Conservation (phyloP, 2,113 vertebrate genomes). For the Cyprinodon brontotheroides region DNA sequence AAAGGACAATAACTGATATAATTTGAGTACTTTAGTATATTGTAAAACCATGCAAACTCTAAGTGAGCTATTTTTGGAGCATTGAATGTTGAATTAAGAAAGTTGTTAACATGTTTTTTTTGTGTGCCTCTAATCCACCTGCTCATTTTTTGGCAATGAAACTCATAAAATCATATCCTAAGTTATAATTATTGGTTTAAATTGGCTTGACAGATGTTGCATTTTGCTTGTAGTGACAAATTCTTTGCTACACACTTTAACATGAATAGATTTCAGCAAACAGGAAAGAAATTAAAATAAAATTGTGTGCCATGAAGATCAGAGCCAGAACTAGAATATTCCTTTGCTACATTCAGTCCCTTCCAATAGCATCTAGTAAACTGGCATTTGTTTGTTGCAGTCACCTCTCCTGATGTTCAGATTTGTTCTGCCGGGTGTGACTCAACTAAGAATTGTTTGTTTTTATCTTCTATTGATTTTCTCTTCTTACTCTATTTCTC, state of each 20-base stretch:
- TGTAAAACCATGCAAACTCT: background rate
- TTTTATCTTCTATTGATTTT: background rate
- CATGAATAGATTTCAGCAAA: background rate
- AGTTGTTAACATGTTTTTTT: background rate
- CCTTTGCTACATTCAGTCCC: no score
- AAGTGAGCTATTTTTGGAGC: background rate
- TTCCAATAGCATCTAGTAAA: no score
- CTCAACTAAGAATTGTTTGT: background rate
- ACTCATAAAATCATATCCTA: background rate
- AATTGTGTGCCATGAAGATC: no score
- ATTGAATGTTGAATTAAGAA: background rate
- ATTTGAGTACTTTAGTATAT: background rate
- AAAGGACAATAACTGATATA: background rate
- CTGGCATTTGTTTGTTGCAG: background rate
- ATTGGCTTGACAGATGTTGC: background rate
- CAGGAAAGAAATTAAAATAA: no score
- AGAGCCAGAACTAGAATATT: no score
- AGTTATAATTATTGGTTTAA: background rate
- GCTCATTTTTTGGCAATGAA: background rate
- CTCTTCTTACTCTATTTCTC: no score
- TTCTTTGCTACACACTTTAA: background rate
- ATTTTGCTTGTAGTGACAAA: background rate
- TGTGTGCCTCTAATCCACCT: background rate
- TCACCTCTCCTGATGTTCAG: background rate
- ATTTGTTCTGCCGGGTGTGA: background rate